These are phyloP conservation scores for Drosophila malerkotliana DNA, from an alignment of 1,140 invertebrate genomes.

Conservation along the genomic window DNA sequence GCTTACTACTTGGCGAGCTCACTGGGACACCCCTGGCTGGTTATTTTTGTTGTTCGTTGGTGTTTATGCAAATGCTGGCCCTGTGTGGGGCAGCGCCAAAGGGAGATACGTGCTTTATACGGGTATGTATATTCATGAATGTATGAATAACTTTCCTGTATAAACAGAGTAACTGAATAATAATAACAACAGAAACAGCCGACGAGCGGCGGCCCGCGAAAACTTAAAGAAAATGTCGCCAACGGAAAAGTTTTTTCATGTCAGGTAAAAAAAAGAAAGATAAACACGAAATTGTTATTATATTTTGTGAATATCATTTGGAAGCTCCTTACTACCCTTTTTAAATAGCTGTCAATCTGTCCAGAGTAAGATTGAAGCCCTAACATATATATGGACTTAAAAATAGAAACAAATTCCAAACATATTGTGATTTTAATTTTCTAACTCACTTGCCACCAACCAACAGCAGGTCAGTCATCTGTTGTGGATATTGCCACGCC, in stretches of 20 bases:
- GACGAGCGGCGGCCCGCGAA: constrained; percentile 17
- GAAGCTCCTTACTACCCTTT: not conserved
- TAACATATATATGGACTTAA: not conserved
- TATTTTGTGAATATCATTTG: not conserved
- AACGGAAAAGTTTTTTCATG: constrained; percentile 58
- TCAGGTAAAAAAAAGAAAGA: constrained; percentile 35
- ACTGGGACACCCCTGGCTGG: constrained; percentile 27
- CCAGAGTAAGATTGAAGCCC: not conserved
- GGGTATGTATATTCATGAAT: constrained; percentile 69
- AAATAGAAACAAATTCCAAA: constrained; percentile 34
- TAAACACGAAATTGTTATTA: not conserved
- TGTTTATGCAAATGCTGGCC: constrained; percentile 76
- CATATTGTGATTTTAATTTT: constrained; percentile 70
- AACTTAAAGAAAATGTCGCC: constrained; percentile 62
- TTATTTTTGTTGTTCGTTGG: constrained; percentile 58
- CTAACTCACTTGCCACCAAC: constrained; percentile 32
- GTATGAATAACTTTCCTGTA: constrained; percentile 77
- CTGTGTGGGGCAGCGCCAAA: constrained; percentile 70
- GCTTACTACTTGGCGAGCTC: constrained; percentile 24
- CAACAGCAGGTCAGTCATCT: constrained; percentile 45
- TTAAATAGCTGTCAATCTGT: constrained; percentile 8
- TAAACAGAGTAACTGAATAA: constrained; percentile 81
- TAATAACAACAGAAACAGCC: constrained; percentile 65
- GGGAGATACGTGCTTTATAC: constrained; percentile 72
- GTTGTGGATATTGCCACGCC: constrained; percentile 6